A percentile compares a stretch with the other conserved stretches of the same genome.
phyloP scores from a whole-genome alignment of 2,797 vertebrate genomes.

The Anabacerthia variegaticeps region DNA sequence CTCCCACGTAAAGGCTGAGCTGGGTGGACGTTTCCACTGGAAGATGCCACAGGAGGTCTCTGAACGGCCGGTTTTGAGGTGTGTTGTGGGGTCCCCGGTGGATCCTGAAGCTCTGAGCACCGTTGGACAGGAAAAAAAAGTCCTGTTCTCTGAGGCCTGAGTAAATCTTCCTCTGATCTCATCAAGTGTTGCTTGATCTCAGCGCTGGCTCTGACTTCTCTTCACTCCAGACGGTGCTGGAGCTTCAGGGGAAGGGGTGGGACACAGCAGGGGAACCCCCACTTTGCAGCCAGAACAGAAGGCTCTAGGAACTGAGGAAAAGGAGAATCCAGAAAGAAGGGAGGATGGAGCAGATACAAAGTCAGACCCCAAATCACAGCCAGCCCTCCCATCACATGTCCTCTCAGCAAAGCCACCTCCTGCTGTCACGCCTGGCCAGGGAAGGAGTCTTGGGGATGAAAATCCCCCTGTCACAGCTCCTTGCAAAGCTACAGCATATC shows the following conservation, averaged over 20 bases:
- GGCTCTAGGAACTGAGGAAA: background rate
- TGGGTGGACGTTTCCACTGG: background rate
- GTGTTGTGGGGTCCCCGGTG: background rate
- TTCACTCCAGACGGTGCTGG: fast-evolving
- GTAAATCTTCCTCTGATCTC: background rate
- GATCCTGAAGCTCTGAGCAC: fast-evolving
- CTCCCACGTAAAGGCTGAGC: background rate
- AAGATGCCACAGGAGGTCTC: background rate
- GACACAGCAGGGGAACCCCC: fast-evolving
- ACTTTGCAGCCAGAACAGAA: fast-evolving
- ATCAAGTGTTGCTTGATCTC: fast-evolving
- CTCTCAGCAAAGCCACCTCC: background rate
- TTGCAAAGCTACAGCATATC: background rate
- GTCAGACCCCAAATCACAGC: background rate
- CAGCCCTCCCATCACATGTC: fast-evolving
- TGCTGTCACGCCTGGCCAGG: background rate
- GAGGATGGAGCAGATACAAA: background rate
- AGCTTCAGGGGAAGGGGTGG: background rate
- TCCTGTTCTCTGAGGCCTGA: background rate
- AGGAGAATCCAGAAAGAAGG: background rate
- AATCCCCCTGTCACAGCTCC: background rate
- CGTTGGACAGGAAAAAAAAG: background rate
- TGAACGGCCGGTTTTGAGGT: fast-evolving
- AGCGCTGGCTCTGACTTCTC: fast-evolving
- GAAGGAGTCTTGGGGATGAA: background rate